phyloP scores from a whole-genome alignment of 1,140 invertebrate genomes.

The Magallana ariakensis region DNA sequence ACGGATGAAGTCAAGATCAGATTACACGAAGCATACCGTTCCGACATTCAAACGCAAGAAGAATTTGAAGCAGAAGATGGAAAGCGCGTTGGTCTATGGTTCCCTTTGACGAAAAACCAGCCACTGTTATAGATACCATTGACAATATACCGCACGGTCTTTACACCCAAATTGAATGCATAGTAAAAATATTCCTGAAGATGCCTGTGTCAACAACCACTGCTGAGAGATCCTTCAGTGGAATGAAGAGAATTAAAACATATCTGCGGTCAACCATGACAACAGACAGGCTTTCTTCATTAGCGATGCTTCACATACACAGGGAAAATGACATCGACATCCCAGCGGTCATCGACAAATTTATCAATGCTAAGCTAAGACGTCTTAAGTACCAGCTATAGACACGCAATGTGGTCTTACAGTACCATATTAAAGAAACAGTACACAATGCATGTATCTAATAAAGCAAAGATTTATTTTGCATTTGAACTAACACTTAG shows the following conservation, averaged over 20 bases:
- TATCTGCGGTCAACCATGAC: constrained; percentile 39
- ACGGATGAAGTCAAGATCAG: not conserved
- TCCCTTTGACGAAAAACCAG: not conserved
- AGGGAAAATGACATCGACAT: constrained; percentile 25
- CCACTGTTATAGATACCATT: not conserved
- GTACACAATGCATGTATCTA: too few species aligned
- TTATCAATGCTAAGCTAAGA: constrained; percentile 40
- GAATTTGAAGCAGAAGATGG: constrained; percentile 23
- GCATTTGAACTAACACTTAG: too few species aligned
- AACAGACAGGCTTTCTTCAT: not conserved
- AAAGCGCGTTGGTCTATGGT: not conserved
- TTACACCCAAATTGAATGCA: not conserved
- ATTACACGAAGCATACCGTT: not conserved
- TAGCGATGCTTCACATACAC: constrained; percentile 21
- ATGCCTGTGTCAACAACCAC: constrained; percentile 43
- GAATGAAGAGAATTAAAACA: constrained; percentile 28
- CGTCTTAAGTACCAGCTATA: not conserved
- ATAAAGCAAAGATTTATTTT: too few species aligned
- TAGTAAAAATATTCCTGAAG: constrained; percentile 29
- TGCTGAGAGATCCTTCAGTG: constrained; percentile 43
- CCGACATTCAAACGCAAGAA: not conserved
- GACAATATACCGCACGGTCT: not conserved
- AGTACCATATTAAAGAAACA: too few species aligned
- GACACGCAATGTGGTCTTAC: too few species aligned
- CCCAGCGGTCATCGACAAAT: not conserved